A percentile compares a stretch with the other conserved stretches of the same genome.
phyloP scores from a whole-genome alignment of 2,888 invertebrate species.

The Pocota personata region DNA sequence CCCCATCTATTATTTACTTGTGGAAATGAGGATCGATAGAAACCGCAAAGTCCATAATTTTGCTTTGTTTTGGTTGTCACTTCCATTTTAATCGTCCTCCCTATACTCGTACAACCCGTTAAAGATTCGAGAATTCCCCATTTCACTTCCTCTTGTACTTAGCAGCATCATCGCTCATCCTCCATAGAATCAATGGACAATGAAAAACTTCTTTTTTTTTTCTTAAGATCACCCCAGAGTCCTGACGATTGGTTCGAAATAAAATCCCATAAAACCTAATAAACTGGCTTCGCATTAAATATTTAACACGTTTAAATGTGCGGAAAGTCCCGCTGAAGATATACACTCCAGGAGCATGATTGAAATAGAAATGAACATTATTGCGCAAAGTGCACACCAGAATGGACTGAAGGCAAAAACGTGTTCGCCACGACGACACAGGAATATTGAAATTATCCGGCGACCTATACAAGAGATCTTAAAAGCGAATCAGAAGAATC shows the following conservation, averaged over 20 bases:
- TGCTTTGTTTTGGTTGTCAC: no score
- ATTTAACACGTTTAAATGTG: slow-evolving; percentile 59
- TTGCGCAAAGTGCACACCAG: slow-evolving; percentile 18
- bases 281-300: slow-evolving; percentile 52
- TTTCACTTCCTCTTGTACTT: no score
- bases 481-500: slow-evolving; percentile 38
- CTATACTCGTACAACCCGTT: no score
- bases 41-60: no score
- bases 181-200: no score
- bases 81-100: no score
- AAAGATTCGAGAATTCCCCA: no score
- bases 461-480: neutral
- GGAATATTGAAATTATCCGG: slow-evolving; percentile 50
- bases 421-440: slow-evolving; percentile 1
- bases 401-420: slow-evolving; percentile 5
- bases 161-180: neutral
- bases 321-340: slow-evolving; percentile 35
- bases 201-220: no score
- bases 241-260: slow-evolving; percentile 18
- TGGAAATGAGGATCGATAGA: no score
- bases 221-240: no score
- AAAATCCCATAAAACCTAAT: slow-evolving; percentile 56
- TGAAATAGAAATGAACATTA: slow-evolving; percentile 58
- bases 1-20: no score
- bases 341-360: slow-evolving; percentile 35